Conservation (phyloP, 2,888 invertebrate species). For the Callosobruchus maculatus region DNA sequence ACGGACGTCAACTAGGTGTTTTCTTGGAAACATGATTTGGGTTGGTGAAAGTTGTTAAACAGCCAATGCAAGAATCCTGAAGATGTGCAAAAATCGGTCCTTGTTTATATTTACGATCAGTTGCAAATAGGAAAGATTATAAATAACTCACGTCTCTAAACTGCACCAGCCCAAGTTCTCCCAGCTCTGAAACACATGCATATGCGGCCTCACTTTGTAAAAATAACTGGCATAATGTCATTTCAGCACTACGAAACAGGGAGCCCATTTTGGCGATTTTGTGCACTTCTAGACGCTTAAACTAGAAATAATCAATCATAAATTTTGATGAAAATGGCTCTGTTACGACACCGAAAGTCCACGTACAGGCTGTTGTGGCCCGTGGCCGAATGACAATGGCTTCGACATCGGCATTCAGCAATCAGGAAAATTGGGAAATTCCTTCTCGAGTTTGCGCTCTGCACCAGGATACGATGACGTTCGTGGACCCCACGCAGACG, state of each 20-base stretch:
- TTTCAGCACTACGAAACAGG: conserved; percentile 95
- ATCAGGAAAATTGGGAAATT: neutral
- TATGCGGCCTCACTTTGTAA: conserved; percentile 98
- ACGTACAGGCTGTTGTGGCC: conserved; percentile 16
- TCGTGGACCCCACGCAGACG: neutral
- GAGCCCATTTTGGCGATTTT: conserved; percentile 66
- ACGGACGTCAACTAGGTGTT: neutral
- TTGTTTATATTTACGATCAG: neutral
- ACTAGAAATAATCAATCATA: conserved; percentile 11
- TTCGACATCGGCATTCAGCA: neutral
- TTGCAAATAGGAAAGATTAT: neutral
- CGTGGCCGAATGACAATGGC: conserved; percentile 20
- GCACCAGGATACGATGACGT: neutral
- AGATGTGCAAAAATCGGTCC: neutral
- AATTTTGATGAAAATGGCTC: conserved; percentile 1
- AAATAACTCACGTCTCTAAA: conserved; percentile 81
- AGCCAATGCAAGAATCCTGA: neutral
- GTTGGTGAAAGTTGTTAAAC: neutral
- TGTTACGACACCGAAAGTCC: conserved; percentile 1
- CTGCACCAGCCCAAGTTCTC: conserved; percentile 95
- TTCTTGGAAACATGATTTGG: neutral
- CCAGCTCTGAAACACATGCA: conserved; percentile 95
- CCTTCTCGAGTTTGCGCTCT: neutral
- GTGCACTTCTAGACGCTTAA: conserved; percentile 9
- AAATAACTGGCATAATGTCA: conserved; percentile 97